A percentile compares a stretch with the other conserved stretches of the same genome.
phyloP scores from a whole-genome alignment of 2,888 invertebrate genomes.

The Mythimna lalbum region DNA sequence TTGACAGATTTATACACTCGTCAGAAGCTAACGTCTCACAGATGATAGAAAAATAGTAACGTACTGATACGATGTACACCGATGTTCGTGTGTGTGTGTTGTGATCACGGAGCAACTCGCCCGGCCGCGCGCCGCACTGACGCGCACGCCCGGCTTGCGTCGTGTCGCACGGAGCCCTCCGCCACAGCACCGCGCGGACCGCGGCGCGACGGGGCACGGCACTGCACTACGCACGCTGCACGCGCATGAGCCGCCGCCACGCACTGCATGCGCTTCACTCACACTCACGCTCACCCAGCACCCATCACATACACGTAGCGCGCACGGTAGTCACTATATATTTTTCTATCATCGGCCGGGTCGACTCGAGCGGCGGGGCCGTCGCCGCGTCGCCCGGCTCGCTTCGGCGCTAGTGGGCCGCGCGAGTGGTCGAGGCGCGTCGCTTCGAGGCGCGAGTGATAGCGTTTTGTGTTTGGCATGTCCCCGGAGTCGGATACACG shows the following conservation, averaged over 20 bases:
- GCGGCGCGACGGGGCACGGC: conserved; percentile 62
- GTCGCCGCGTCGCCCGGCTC: conserved; percentile 51
- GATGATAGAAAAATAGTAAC: conserved; percentile 79
- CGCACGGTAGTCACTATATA: conserved; percentile 64
- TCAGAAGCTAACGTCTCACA: conserved; percentile 60
- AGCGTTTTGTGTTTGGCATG: conserved; percentile 88
- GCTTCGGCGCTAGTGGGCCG: conserved; percentile 51
- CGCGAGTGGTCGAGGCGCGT: conserved; percentile 55
- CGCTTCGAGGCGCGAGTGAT: conserved; percentile 78
- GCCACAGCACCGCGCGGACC: conserved; percentile 60
- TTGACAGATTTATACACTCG: conserved; percentile 50
- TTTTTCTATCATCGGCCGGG: conserved; percentile 72
- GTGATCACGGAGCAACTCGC: conserved; percentile 74
- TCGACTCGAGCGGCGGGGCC: conserved; percentile 50
- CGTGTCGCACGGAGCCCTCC: conserved; percentile 69
- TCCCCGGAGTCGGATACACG: conserved; percentile 97
- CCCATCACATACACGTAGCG: conserved; percentile 45
- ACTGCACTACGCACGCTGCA: conserved; percentile 44
- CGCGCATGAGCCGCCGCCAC: conserved; percentile 27
- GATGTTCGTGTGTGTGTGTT: conserved; percentile 68
- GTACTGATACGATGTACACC: conserved; percentile 59
- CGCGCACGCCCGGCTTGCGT: conserved; percentile 70
- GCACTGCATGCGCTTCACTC: conserved; percentile 17
- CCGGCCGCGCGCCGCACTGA: conserved; percentile 65
- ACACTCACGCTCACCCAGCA: conserved; percentile 19